A percentile compares a stretch with the other conserved stretches of the same genome.
These are phyloP conservation scores for Phyto melanocephala DNA, from an alignment of 2,888 invertebrate genomes.

Conservation along the genomic window DNA sequence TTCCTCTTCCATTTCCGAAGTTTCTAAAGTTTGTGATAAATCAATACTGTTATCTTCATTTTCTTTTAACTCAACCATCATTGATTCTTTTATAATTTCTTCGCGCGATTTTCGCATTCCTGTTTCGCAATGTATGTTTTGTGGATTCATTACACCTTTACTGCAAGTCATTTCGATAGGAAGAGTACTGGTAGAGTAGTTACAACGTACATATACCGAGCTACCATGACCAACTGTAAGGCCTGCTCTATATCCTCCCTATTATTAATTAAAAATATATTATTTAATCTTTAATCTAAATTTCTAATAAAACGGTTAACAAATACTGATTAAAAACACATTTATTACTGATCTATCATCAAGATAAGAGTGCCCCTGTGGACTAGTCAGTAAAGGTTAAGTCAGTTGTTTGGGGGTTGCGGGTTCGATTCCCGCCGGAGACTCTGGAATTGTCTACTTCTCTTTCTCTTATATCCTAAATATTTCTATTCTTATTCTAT, in stretches of 20 bases:
- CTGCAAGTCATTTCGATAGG: conserved; percentile 78
- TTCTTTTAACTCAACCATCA: conserved; percentile 64
- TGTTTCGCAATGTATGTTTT: conserved; percentile 76
- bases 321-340: too few species aligned
- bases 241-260: conserved; percentile 88
- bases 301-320: too few species aligned
- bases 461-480: too few species aligned
- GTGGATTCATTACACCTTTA: conserved; percentile 75
- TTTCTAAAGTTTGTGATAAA: conserved; percentile 64
- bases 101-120: conserved; percentile 76
- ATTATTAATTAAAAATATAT: neutral
- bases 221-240: conserved; percentile 90
- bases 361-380: too few species aligned
- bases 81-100: conserved; percentile 69
- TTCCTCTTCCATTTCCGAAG: conserved; percentile 69
- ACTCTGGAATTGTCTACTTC: too few species aligned
- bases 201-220: conserved; percentile 87
- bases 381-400: too few species aligned
- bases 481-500: too few species aligned
- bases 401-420: too few species aligned
- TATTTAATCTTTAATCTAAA: too few species aligned
- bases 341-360: too few species aligned
- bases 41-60: conserved; percentile 64
- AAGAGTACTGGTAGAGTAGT: conserved; percentile 79
- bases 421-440: too few species aligned